Evolutionary conservation across 1,140 invertebrate species (phyloP).

Genomic region (Asbolus verrucosus): DNA sequence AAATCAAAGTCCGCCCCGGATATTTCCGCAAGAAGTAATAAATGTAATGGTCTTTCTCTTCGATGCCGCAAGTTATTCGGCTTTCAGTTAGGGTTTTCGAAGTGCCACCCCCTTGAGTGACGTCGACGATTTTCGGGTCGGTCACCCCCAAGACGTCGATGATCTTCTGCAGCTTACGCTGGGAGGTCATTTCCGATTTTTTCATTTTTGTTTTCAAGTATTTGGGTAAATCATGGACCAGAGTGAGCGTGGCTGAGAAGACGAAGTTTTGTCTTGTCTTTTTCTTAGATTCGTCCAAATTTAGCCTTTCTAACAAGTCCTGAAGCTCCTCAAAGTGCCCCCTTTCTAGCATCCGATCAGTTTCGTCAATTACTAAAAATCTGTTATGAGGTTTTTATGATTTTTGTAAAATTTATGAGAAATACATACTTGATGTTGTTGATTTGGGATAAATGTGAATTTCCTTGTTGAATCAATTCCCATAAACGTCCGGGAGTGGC

Average conservation of each 20-base stretch:
- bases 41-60: constrained; percentile 92
- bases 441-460: constrained; percentile 79
- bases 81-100: constrained; percentile 87
- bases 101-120: constrained; percentile 84
- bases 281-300: constrained; percentile 73
- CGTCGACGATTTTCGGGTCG: constrained; percentile 93
- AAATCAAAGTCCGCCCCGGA: constrained; percentile 92
- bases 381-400: constrained; percentile 60
- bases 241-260: constrained; percentile 96
- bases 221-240: constrained; percentile 86
- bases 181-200: constrained; percentile 74
- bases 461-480: constrained; percentile 88
- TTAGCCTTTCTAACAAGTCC: constrained; percentile 84
- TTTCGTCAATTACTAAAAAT: constrained; percentile 97
- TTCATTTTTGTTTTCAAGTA: constrained; percentile 74
- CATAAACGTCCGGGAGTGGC: constrained; percentile 96
- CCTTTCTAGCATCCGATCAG: constrained; percentile 97
- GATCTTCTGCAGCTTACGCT: constrained; percentile 79
- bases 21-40: constrained; percentile 92
- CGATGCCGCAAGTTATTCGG: constrained; percentile 79
- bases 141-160: constrained; percentile 84
- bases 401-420: neutral
- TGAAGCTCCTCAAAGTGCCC: constrained; percentile 96
- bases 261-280: constrained; percentile 90
- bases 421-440: constrained; percentile 71